Evolutionary conservation across 2,113 vertebrate species (phyloP), one percentile per base, ranked within the genome.

Genomic region (Pelvicachromis taeniatus): DNA sequence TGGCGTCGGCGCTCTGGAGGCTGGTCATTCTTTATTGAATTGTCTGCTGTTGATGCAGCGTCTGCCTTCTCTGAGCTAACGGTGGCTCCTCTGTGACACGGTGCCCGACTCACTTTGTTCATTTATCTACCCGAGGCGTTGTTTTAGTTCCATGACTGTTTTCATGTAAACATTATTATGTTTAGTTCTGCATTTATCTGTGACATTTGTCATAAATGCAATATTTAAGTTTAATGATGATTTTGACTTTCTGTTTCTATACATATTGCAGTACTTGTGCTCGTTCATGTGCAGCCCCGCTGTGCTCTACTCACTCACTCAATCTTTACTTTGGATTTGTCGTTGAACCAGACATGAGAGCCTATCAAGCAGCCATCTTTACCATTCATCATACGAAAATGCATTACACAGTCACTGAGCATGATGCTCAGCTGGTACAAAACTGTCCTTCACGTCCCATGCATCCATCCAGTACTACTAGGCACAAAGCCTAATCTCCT

Each of bases 401-500:
- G 68, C 6, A 31, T 50, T 50, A 12, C 42, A 48, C 14, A 73
- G 40, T 73, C 9, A 19, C 8, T 50, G 10, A 19, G 61, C 26
- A 17, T 68, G 45, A 70, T 78, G 81, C 13, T 81, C 29, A 77
- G 50, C 70, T 45, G 35, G 61, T 54, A 81, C 19, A 53, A 16
- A 35, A 23, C 7, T 70, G 52, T 10, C 75, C 45, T 26, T 52
- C 50, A 19, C 19, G 31, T 86, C 78, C 23, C 29, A 31, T 42
- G 59, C 83, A 61, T 81, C 35, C 80, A 78, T 87, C 53, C 81
- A 56, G 54, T 83, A 86, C 85, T 86, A 55, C 48, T 33, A 70
- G 83, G 88, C 79, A 40, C 75, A 10, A 12, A 11, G 58, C 33
- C 58, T 83, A 78, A 81, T 86, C 55, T 80, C n/a, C 79, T 91